Conservation (phyloP, 2,797 vertebrate genomes). For the Balearica regulorum region DNA sequence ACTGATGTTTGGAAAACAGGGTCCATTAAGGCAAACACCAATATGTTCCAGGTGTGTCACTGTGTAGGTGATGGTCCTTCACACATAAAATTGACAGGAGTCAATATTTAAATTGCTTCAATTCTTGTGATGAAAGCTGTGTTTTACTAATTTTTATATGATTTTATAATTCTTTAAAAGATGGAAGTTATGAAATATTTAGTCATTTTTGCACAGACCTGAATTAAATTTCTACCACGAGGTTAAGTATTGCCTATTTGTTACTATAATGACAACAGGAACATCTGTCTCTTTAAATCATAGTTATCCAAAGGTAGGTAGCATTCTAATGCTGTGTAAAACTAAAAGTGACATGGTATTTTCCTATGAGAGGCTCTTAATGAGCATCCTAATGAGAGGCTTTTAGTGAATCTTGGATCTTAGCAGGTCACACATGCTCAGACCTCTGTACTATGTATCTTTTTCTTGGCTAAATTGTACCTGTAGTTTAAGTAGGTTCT, state of each 20-base stretch:
- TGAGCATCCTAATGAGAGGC: background rate
- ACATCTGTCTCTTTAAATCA: background rate
- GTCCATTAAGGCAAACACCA: background rate
- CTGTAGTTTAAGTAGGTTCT: background rate
- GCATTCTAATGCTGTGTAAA: background rate
- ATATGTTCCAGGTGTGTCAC: background rate
- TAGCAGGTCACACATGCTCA: background rate
- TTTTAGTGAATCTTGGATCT: background rate
- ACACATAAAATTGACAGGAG: background rate
- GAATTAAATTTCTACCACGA: background rate
- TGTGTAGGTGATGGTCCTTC: background rate
- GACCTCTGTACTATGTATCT: background rate
- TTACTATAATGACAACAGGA: background rate
- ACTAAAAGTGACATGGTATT: background rate
- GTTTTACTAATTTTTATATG: background rate
- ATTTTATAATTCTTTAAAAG: background rate
- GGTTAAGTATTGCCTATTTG: background rate
- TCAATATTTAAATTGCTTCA: background rate
- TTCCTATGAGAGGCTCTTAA: background rate
- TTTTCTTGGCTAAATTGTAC: background rate
- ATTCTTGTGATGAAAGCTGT: background rate
- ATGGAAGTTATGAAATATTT: background rate
- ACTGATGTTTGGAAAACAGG: background rate
- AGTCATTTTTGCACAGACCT: background rate
- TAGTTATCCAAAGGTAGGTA: background rate